Percentiles rank a stretch among this genome's conserved stretches.
Conservation (phyloP, 2,888 invertebrate genomes). For the Pristionchus exspectatus region DNA sequence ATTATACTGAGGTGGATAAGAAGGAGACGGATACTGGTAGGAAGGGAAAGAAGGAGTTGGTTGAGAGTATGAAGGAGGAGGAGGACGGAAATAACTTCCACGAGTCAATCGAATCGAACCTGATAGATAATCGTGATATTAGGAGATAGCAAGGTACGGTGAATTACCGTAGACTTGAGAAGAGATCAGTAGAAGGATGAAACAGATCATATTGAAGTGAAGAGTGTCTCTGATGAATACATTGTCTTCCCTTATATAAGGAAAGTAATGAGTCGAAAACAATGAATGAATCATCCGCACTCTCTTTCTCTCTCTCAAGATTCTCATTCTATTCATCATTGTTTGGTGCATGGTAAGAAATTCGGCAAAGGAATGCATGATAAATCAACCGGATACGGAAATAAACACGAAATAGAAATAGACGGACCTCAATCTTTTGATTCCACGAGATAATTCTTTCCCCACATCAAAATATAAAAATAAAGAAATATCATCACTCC, state of each 20-base stretch:
- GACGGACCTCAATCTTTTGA: background rate
- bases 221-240: background rate
- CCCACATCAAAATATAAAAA: background rate
- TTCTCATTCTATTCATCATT: background rate
- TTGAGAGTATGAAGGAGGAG: background rate
- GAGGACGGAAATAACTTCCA: conserved; percentile 36
- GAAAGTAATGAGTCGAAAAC: background rate
- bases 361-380: conserved; percentile 19
- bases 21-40: background rate
- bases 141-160: background rate
- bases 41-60: background rate
- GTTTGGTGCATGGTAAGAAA: background rate
- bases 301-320: background rate
- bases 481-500: background rate
- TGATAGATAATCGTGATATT: background rate
- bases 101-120: background rate
- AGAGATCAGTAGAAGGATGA: background rate
- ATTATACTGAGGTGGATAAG: background rate
- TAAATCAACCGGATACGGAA: background rate
- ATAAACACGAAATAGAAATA: background rate
- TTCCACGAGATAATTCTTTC: no score
- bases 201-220: background rate
- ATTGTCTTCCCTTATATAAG: background rate
- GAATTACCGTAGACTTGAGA: conserved; percentile 11
- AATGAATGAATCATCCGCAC: background rate